These are phyloP conservation scores for Apis laboriosa DNA, from an alignment of 1,140 invertebrate species.

Conservation along the genomic window DNA sequence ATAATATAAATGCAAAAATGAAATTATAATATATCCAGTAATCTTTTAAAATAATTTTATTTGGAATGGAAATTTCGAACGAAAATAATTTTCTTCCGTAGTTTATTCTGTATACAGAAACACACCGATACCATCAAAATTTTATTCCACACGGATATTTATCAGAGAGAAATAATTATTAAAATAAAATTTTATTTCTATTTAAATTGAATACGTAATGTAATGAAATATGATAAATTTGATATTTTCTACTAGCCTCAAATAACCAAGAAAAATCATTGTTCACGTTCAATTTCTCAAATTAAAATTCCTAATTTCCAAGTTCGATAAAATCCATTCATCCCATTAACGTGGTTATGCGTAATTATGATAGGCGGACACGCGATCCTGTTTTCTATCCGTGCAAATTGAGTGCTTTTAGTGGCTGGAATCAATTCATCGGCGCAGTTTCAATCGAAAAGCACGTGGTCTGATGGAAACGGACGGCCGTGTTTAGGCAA, in stretches of 20 bases:
- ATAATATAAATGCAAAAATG: not conserved
- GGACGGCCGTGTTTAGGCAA: not conserved
- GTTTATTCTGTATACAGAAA: not conserved
- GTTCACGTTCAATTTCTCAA: not conserved
- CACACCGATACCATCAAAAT: too few species aligned
- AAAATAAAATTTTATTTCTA: not conserved
- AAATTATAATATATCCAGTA: not conserved
- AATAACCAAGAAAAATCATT: too few species aligned
- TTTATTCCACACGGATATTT: too few species aligned
- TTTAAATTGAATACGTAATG: not conserved
- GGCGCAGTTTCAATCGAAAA: slow-evolving; percentile 27
- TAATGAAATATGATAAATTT: not conserved
- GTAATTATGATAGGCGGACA: not conserved
- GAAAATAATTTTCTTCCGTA: not conserved
- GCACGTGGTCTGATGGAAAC: not conserved
- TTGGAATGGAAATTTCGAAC: not conserved
- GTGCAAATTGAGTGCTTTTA: not conserved
- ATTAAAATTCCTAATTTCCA: not conserved
- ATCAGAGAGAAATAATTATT: too few species aligned
- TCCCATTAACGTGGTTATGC: not conserved
- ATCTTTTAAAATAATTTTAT: not conserved
- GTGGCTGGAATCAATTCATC: slow-evolving; percentile 20
- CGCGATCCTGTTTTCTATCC: not conserved
- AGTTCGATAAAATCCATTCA: not conserved
- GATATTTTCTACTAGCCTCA: too few species aligned